phyloP scores from a whole-genome alignment of 2,888 invertebrate species.

The Aleiodes leptofemur region DNA sequence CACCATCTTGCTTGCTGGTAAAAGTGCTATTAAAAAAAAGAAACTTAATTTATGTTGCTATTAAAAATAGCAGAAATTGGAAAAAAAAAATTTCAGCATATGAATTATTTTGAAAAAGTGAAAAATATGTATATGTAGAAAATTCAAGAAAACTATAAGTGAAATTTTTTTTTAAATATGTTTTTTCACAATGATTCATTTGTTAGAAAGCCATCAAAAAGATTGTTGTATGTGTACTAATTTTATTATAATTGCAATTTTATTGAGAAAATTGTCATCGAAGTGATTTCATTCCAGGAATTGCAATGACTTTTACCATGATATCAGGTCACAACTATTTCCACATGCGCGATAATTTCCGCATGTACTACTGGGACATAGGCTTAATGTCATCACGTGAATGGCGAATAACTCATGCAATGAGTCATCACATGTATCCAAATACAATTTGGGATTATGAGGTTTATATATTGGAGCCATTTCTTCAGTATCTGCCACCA shows the following conservation, averaged over 20 bases:
- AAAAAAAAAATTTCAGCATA: not conserved
- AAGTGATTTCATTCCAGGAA: constrained; percentile 72
- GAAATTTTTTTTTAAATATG: too few species aligned
- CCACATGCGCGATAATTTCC: constrained; percentile 85
- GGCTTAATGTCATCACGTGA: constrained; percentile 81
- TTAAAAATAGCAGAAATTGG: not conserved
- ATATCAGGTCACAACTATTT: constrained; percentile 86
- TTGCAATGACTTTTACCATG: constrained; percentile 79
- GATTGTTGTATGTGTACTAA: too few species aligned
- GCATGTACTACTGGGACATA: constrained; percentile 87
- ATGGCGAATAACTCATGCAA: constrained; percentile 85
- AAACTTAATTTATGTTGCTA: too few species aligned
- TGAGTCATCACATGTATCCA: constrained; percentile 88
- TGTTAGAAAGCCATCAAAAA: too few species aligned
- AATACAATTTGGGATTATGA: constrained; percentile 87
- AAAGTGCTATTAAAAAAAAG: constrained; percentile 18
- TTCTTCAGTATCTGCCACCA: constrained; percentile 81
- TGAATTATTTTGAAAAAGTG: too few species aligned
- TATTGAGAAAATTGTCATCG: constrained; percentile 51
- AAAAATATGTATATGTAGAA: too few species aligned
- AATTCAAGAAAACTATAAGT: too few species aligned
- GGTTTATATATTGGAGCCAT: constrained; percentile 82
- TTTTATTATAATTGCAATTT: too few species aligned
- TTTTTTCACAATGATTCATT: too few species aligned
- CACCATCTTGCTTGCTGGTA: constrained; percentile 69